Evolutionary conservation across 2,113 vertebrate species (phyloP), one percentile per base, ranked within the genome.

Genomic region (Choloepus hoffmanni): DNA sequence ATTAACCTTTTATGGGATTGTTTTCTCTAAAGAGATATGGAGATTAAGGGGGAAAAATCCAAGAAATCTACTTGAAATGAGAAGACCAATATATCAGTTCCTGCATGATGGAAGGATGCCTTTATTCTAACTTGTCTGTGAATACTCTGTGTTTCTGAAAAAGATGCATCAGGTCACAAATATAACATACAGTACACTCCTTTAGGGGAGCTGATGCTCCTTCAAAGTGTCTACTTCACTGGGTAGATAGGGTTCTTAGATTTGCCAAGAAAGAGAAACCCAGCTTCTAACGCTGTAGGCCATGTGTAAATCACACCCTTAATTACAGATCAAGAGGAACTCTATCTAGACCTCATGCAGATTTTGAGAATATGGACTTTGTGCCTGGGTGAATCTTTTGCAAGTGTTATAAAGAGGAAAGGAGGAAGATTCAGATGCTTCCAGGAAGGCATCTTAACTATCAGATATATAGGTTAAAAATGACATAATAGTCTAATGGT

Each of bases 141-240:
- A 93, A 68, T 40, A 85, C 40, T 11, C 79, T 94, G 12, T 92
- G 26, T 89, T 94, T 63, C 21, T 95, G 50, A 90, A 77, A 70
- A 81, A 82, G 21, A 24, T 67, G 3, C 33, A 76, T 84, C 18
- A 91, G 2, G 33, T 88, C 76, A 95, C 72, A 79, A 33, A 81
- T 60, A 53, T 65, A 13, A 26, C 28, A 48, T 70, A 13, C 1
- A n/a, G 1, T 21, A 60, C 2, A 62, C 3, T 53, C 30, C 10
- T 81, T 92, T 70, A 40, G 10, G 19, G 2, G 40, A 86, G 63
- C 5, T 92, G 13, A 78, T 83, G 26, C 23, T 93, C 24, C 43
- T 95, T 86, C 11, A 23, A 85, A 89, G 10, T 45, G 33, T 87
- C 53, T 82, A 30, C 16, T 89, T 23, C 4, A 15, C 65, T 21